Base-by-base conservation (phyloP, 2,113 vertebrate species). In the Ctenodactylus gundi region DNA sequence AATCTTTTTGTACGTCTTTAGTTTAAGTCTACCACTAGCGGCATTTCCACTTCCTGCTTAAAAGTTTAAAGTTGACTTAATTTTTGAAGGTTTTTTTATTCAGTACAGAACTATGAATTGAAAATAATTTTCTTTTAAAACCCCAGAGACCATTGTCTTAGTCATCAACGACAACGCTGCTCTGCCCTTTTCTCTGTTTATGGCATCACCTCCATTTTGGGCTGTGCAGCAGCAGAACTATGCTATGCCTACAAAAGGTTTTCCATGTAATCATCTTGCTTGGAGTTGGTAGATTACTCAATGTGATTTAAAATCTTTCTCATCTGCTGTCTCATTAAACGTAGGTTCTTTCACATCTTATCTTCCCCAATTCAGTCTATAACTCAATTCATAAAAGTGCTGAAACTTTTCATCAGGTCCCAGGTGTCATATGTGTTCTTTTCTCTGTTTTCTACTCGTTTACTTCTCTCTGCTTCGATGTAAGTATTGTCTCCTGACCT, bases 401-500 rank as follows among this genome's bases (percentile, higher is more conserved):
- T 85, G 29, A 80, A 73, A 15, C 6, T 85, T 64, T 67, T 53
- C 21, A 78, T 31, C 41, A 51, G 34, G 20, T 78, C 34, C 15
- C 13, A 23, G 39, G 44, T 58, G 27, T 64, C 46, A 70, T 15
- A 57, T 4, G 27, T 49, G 1, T 58, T 41, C 13, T 77, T 82
- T 29, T 31, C 12, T 51, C 9, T 78, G 41, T 80, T 75, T 55
- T 83, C 34, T 13, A 55, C 39, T 85, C 31, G 72, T 93, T 64
- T 58, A 60, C 34, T 17, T 62, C 44, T 78, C 29, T 83, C 1
- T 87, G 17, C 11, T 77, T 84, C 34, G 7, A 21, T 31, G 46
- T 92, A n/a, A 31, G 64, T 92, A 88, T 77, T 94, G 73, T 76
- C 41, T 95, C 77, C 70, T 85, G 46, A 88, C 27, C n/a, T 70